phyloP scores from a whole-genome alignment of 92 coral and sea anemone genomes.

The Heliopora coerulea region DNA sequence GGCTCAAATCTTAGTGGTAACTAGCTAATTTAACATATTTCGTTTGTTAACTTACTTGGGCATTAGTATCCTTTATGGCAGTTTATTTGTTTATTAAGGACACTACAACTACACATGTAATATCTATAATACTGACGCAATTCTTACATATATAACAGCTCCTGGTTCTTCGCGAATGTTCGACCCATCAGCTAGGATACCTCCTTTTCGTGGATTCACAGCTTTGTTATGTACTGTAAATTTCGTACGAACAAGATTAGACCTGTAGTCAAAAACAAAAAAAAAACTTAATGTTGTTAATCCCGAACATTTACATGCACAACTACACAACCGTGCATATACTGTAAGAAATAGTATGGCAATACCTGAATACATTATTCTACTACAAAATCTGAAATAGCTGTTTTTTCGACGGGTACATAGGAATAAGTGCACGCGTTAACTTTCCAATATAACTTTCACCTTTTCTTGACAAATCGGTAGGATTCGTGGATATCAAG shows the following conservation, averaged over 20 bases:
- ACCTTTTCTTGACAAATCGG: constrained; percentile 95
- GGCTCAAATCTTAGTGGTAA: no score
- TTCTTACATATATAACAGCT: constrained; percentile 90
- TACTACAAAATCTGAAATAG: no score
- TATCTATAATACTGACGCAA: not conserved
- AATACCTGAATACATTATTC: no score
- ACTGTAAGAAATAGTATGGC: no score
- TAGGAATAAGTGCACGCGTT: constrained; percentile 34
- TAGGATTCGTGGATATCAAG: constrained; percentile 94
- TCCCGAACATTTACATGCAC: no score
- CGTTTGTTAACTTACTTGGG: no score
- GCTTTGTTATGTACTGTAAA: constrained; percentile 93
- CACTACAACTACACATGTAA: not conserved
- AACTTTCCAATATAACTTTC: constrained; percentile 95
- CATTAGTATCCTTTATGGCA: no score
- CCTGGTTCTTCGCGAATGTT: constrained; percentile 91
- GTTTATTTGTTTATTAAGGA: not conserved
- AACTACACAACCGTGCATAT: no score
- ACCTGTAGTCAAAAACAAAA: constrained; percentile 47
- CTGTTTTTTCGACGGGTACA: no score
- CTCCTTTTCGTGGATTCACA: constrained; percentile 95
- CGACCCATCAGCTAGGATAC: constrained; percentile 91
- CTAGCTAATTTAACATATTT: not conserved
- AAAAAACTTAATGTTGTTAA: not conserved
- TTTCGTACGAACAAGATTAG: constrained; percentile 92